Percentiles rank a stretch among this genome's conserved stretches.
phyloP scores from a whole-genome alignment of 2,113 vertebrate species.

The Calypte anna region DNA sequence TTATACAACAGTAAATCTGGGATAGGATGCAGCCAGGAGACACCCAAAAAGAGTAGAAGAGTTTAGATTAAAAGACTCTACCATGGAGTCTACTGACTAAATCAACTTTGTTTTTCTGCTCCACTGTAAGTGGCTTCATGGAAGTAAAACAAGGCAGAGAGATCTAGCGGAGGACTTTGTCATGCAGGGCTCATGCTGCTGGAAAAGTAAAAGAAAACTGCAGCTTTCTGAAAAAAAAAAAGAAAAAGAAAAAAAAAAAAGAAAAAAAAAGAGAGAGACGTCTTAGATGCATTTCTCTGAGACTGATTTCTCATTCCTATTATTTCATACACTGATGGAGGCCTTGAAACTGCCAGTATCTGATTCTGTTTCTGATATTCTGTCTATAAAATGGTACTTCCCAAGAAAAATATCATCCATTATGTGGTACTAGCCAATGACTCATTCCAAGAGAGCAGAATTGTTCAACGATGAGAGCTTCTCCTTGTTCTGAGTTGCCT shows the following conservation, averaged over 20 bases:
- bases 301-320: not conserved
- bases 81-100: not conserved
- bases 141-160: not conserved
- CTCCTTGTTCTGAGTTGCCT: not conserved
- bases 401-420: not conserved
- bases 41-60: not conserved
- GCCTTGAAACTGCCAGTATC: not conserved
- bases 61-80: not conserved
- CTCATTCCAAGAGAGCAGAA: not conserved
- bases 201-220: not conserved
- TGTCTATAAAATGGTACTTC: not conserved
- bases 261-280: not conserved
- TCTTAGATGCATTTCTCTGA: not conserved
- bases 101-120: not conserved
- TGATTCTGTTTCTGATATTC: not conserved
- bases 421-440: not conserved
- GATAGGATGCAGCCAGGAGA: not conserved
- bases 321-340: not conserved
- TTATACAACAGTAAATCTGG: not conserved
- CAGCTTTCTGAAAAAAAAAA: not conserved
- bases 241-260: not conserved
- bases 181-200: not conserved
- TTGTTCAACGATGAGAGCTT: not conserved
- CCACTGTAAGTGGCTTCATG: not conserved
- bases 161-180: not conserved